Evolutionary conservation across 2,113 vertebrate genomes (phyloP), one percentile per base, ranked within the genome.

Genomic region (Heterotilapia buettikoferi): DNA sequence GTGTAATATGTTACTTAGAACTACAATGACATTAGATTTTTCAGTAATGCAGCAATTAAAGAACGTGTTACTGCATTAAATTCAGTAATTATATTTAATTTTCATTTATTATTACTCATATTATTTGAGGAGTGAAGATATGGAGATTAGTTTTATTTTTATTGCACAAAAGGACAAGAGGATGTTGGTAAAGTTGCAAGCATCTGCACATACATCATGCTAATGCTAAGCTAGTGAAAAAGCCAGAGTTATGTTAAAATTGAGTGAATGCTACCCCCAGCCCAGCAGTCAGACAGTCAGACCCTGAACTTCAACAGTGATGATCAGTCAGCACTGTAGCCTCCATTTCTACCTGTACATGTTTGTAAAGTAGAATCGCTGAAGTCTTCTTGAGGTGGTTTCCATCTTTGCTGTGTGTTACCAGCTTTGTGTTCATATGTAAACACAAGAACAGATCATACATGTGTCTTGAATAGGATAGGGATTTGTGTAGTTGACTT

Each of bases 21-120:
- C 61, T 66, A 66, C 31, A 66, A 66, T 66, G 61, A n/a, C 61
- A 66, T 66, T 66, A 5, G 18, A 66, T 66, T 38, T 66, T 38
- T 66, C 31, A 66, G 31, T 38, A 66, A 38, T 66, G 31, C 18
- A 36, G n/a, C 18, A 66, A 38, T 66, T 61, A 61, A 61, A 1
- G 9, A 63, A 63, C 2, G 1, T 5, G 59, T 63, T 66, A 66
- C 31, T 66, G 18, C 31, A 38, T 66, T 66, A 66, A 38, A 66
- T 66, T 38, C 18, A 38, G 59, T 63, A 63, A 7, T 66, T 66
- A 38, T 36, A 66, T 66, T 66, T 38, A n/a, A 66, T 66, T 66
- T 66, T 66, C 0, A 66, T 3, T 66, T 66, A 36, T 66, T 66
- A 38, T 38, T 66, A n/a, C 61, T 66, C 18, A 5, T 10, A 7